Evolutionary conservation across 2,888 invertebrate genomes (phyloP), one percentile per base, ranked within the genome.

Genomic region (Eucera pruinosa): DNA sequence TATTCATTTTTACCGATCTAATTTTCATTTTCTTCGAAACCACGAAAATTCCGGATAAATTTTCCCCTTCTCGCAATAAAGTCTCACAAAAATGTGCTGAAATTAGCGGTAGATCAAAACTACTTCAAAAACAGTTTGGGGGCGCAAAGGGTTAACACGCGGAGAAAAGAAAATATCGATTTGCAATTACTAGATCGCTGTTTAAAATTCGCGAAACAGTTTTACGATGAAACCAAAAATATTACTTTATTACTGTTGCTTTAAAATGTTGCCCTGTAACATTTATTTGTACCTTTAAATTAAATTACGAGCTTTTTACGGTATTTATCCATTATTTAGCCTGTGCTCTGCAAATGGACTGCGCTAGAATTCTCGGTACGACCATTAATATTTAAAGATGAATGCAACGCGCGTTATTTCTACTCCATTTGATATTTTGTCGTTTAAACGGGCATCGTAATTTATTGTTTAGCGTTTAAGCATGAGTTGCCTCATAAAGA

Each of bases 391-490:
- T 11, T 13, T 20, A 18, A 13, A 18, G 43, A 27, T 2, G 18
- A 15, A 27, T 4, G 9, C 3, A 2, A 18, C 2, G 6, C 18
- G 7, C 18, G 5, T 47, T 5, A 47, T 20, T 47, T 33, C 33
- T 33, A n/a, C 7, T 1, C 15, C 11, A 27, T 58, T 58, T 27
- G 25, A 2, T 13, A 11, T 15, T 55, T 33, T 33, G 20, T 47
- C n/a, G 30, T 23, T 33, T 2, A 5, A 20, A 0, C 45, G 45
- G 1, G 20, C 25, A 1, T 33, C 30, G 30, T 33, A 47, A 60
- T 47, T 60, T 47, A 60, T 15, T 33, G 45, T 60, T 60, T 23
- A 41, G n/a, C 2, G 39, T 2, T 57, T n/a, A 23, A 47, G 27
- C 60, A 15, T 2, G 60, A 47, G 15, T 23, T 11, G 57, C 13